Percentiles rank a stretch among this genome's conserved stretches.
Evolutionary conservation across 2,113 vertebrate genomes (phyloP).

Genomic region (Syngnathoides biaculeatus): DNA sequence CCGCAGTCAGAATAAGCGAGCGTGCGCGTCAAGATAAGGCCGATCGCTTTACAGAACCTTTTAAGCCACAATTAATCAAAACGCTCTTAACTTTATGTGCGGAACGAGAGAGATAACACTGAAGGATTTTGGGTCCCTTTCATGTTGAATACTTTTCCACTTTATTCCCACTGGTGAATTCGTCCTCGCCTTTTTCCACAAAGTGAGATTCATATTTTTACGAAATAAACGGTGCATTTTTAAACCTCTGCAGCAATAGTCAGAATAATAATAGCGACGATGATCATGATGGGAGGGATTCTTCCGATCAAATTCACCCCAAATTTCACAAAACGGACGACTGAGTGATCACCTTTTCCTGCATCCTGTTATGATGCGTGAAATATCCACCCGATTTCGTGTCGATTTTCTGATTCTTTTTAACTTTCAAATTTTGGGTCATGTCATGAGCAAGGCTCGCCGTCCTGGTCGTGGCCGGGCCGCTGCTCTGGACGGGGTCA

Average conservation of each 20-base stretch:
- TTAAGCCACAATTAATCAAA: constrained; percentile 22
- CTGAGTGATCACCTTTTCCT: too few relatives aligned
- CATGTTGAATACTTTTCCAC: constrained; percentile 15
- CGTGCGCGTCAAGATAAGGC: constrained; percentile 43
- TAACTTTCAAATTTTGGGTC: too few relatives aligned
- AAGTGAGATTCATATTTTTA: background rate
- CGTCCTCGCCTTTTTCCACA: background rate
- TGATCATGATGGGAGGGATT: too few relatives aligned
- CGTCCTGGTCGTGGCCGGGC: too few relatives aligned
- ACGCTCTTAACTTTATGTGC: constrained; percentile 18
- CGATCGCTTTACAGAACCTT: constrained; percentile 41
- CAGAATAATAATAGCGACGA: too few relatives aligned
- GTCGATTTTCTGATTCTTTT: too few relatives aligned
- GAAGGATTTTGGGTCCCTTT: constrained; percentile 24
- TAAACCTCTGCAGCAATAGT: background rate
- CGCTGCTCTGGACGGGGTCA: too few relatives aligned
- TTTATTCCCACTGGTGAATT: constrained; percentile 14
- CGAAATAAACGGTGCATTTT: background rate
- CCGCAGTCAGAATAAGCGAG: constrained; percentile 38
- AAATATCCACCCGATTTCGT: too few relatives aligned
- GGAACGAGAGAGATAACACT: constrained; percentile 19
- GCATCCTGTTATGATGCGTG: too few relatives aligned
- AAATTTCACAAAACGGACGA: too few relatives aligned
- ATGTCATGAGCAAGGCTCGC: too few relatives aligned
- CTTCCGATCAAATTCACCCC: too few relatives aligned